Conservation (phyloP, 2,113 vertebrate genomes). For the Nannospalax galili region DNA sequence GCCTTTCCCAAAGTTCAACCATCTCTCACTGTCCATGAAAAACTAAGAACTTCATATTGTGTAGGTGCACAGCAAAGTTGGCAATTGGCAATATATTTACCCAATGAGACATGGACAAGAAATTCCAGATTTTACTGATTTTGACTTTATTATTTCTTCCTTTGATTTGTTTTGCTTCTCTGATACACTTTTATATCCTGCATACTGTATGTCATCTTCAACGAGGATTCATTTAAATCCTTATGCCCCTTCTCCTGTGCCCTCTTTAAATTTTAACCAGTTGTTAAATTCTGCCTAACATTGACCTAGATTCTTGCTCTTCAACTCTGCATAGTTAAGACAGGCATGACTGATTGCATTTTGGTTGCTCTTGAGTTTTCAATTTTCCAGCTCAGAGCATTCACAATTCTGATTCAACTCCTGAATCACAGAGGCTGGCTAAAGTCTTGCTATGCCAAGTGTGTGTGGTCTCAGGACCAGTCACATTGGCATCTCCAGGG, state of each 20-base stretch:
- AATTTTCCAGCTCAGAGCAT: conserved; percentile 58
- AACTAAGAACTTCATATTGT: not conserved
- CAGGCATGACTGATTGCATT: not conserved
- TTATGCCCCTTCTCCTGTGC: not conserved
- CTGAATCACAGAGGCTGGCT: conserved; percentile 10
- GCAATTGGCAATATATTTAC: not conserved
- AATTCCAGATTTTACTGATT: not conserved
- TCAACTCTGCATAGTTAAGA: not conserved
- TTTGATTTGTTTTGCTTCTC: not conserved
- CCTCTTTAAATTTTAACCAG: conserved; percentile 4
- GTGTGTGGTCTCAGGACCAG: not conserved
- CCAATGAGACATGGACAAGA: not conserved
- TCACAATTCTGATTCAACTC: conserved; percentile 33
- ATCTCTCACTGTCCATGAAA: not conserved
- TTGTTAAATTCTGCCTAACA: not conserved
- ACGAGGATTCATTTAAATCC: not conserved
- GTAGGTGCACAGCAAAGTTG: not conserved
- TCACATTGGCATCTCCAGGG: not conserved
- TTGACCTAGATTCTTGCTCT: conserved; percentile 2
- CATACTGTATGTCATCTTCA: not conserved
- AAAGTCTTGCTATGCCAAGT: not conserved
- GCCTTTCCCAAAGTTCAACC: not conserved
- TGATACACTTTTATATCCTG: not conserved
- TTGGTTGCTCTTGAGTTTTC: conserved; percentile 15
- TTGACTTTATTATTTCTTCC: not conserved